Base-by-base conservation (phyloP, 2,888 invertebrate genomes). In the Andrena flavipes region DNA sequence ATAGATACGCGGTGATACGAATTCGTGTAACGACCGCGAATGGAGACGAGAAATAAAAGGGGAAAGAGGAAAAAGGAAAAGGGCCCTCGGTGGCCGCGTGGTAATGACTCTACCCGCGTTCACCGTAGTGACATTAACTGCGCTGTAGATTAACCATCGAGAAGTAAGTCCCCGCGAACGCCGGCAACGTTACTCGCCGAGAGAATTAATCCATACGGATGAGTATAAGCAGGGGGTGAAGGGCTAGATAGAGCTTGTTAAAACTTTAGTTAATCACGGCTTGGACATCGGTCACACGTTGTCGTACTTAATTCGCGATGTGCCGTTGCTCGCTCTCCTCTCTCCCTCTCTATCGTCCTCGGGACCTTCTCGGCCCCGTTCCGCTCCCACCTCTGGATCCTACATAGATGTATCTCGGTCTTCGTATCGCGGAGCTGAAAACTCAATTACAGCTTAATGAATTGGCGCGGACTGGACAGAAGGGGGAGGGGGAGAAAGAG, bases 361-460 rank as follows among this genome's bases (percentile, higher is more conserved):
- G 48, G 42, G 59, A 60, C 42, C 29, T 26, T 20, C 73, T 60
- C 60, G 59, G 48, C 33, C 70, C 59, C 70, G 23, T 33, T 35
- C 26, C 42, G 51, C 7, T 65, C 51, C 59, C 49, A 16, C 42
- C 48, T 48, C 26, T 10, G 68, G 81, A 71, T 85, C 82, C 80
- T 74, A 82, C 89, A 87, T 90, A 90, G 91, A 87, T 90, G 90
- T 92, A 92, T 92, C 91, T 92, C 85, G 88, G 88, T 79, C 85
- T 82, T 87, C 89, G 92, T 92, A 93, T 92, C 92, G 91, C 88
- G 84, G 88, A 92, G 92, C 91, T 93, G 93, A 93, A 93, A 93
- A 93, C 93, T 93, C 93, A 93, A 93, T 93, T 93, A 93, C 91
- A 90, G 91, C 92, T 92, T 93, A 93, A 93, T 93, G 93, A 93